phyloP scores from a whole-genome alignment of 1,140 invertebrate species.

The Achroia grisella region DNA sequence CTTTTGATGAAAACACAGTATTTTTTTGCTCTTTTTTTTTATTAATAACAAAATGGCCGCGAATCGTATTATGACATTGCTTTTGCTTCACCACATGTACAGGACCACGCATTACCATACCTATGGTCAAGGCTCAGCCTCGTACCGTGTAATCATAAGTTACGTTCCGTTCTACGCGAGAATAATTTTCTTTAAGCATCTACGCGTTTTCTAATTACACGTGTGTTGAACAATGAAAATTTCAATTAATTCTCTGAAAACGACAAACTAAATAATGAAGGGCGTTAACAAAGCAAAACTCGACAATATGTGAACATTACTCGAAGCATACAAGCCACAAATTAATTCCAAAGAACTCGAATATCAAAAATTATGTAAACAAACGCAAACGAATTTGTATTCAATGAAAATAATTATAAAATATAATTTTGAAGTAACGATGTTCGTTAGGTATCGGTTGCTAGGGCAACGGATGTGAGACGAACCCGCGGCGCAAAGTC shows the following conservation, averaged over 20 bases:
- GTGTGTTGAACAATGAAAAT: slow-evolving; percentile 64
- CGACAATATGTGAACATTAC: slow-evolving; percentile 31
- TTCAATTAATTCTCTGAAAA: slow-evolving; percentile 60
- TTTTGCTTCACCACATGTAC: too few relatives aligned
- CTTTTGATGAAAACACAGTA: too few relatives aligned
- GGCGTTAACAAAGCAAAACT: slow-evolving; percentile 34
- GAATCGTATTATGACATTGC: too few relatives aligned
- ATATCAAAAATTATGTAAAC: slow-evolving; percentile 39
- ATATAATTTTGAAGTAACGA: slow-evolving; percentile 17
- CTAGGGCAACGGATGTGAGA: slow-evolving; percentile 4
- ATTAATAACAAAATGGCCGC: too few relatives aligned
- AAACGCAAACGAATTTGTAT: slow-evolving; percentile 27
- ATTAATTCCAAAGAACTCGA: slow-evolving; percentile 32
- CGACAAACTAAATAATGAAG: slow-evolving; percentile 52
- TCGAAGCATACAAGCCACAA: slow-evolving; percentile 24
- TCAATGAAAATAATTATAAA: slow-evolving; percentile 37
- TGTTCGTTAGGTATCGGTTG: slow-evolving; percentile 16
- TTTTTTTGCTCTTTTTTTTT: too few relatives aligned
- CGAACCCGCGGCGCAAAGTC: too few relatives aligned
- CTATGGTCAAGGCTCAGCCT: too few relatives aligned
- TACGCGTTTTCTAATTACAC: slow-evolving; percentile 60
- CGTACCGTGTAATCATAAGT: too few relatives aligned
- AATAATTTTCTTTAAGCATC: slow-evolving; percentile 44
- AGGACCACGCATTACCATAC: too few relatives aligned
- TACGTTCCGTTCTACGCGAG: slow-evolving; percentile 9